phyloP scores from a whole-genome alignment of 2,797 vertebrate genomes.

The Balearica regulorum region DNA sequence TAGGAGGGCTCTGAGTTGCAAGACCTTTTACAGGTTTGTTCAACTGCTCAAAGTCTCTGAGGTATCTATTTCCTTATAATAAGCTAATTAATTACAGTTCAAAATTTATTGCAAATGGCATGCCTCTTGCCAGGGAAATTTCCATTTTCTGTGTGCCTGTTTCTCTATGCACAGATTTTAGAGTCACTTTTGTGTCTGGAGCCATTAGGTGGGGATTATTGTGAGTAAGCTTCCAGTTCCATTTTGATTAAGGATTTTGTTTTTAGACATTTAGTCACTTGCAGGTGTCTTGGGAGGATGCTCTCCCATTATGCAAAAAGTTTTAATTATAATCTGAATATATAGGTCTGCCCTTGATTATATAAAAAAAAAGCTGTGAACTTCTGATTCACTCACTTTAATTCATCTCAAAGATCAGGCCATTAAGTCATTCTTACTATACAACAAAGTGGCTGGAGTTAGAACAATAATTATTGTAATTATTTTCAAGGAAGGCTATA shows the following conservation, averaged over 20 bases:
- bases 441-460: neutral
- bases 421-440: neutral
- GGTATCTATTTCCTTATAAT: neutral
- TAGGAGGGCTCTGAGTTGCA: neutral
- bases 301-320: neutral
- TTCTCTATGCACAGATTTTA: neutral
- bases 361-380: neutral
- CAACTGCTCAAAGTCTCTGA: neutral
- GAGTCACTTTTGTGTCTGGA: neutral
- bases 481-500: neutral
- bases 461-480: neutral
- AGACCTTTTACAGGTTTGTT: neutral
- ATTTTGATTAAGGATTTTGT: neutral
- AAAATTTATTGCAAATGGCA: neutral
- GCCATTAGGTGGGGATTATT: accelerated
- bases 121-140: neutral
- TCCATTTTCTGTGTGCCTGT: neutral
- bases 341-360: neutral
- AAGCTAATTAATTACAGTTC: neutral
- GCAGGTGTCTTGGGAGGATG: neutral
- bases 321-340: neutral
- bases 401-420: neutral
- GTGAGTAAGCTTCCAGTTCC: neutral
- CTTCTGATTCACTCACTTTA: neutral
- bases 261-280: neutral